Conservation (phyloP, 2,888 invertebrate species). For the Empis livida region DNA sequence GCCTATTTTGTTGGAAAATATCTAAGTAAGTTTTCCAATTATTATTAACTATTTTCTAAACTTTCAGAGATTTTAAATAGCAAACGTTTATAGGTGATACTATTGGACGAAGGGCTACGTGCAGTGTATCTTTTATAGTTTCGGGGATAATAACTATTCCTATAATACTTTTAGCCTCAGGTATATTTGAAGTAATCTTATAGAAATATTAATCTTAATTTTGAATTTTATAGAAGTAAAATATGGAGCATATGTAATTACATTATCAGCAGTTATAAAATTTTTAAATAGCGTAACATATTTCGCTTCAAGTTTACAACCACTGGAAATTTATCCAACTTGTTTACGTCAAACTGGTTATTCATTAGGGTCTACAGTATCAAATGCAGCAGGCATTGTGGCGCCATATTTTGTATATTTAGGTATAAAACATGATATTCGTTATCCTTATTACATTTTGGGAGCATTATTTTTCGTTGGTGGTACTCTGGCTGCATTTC, state of each 20-base stretch:
- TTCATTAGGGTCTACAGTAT: constrained; percentile 44
- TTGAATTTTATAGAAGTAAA: constrained; percentile 19
- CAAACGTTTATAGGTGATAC: constrained; percentile 38
- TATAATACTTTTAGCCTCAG: constrained; percentile 14
- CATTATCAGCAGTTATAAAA: constrained; percentile 38
- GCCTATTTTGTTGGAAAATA: constrained; percentile 45
- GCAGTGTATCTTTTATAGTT: constrained; percentile 34
- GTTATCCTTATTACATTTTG: constrained; percentile 36
- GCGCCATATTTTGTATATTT: constrained; percentile 48
- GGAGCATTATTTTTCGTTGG: constrained; percentile 36
- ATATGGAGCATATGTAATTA: constrained; percentile 26
- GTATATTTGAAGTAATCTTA: too few relatives aligned
- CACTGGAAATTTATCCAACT: constrained; percentile 54
- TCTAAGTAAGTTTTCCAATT: constrained; percentile 24
- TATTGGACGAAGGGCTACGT: constrained; percentile 41
- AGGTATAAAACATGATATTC: constrained; percentile 36
- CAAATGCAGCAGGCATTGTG: constrained; percentile 42
- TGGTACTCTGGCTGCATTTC: constrained; percentile 36
- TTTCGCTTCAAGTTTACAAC: constrained; percentile 45
- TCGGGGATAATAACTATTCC: constrained; percentile 34
- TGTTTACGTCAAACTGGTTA: constrained; percentile 51
- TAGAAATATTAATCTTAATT: too few relatives aligned
- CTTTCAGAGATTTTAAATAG: too few relatives aligned
- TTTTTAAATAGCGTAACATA: constrained; percentile 42
- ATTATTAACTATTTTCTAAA: neutral